Percentiles rank a stretch among this genome's conserved stretches.
Evolutionary conservation across 2,797 vertebrate genomes (phyloP).

Genomic region (Gastrophryne carolinensis): DNA sequence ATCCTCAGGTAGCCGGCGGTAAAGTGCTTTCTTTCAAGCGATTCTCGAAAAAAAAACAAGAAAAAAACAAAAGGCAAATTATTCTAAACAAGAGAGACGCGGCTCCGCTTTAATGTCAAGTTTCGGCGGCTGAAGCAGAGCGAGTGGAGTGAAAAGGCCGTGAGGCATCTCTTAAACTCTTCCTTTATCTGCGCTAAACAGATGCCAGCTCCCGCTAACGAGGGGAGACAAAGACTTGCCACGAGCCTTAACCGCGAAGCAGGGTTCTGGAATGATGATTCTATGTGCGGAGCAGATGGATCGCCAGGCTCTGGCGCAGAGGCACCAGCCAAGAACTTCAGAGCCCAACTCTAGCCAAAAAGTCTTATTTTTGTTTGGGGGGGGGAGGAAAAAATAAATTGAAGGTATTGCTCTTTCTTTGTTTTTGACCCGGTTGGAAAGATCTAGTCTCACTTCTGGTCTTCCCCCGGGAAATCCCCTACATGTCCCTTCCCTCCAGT

Average conservation of each 20-base stretch:
- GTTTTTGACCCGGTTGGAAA: too few species aligned
- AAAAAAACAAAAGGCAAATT: background rate
- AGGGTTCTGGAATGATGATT: too few species aligned
- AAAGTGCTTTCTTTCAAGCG: background rate
- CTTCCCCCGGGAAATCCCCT: too few species aligned
- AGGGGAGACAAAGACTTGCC: background rate
- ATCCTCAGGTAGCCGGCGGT: slow-evolving; percentile 4
- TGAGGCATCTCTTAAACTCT: background rate
- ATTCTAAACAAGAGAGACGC: background rate
- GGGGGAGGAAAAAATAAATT: too few species aligned
- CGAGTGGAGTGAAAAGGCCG: background rate
- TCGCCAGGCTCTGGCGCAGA: too few species aligned
- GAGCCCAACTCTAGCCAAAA: too few species aligned
- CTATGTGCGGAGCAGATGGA: too few species aligned
- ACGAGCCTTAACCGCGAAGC: background rate
- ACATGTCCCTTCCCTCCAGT: too few species aligned
- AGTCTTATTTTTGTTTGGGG: too few species aligned
- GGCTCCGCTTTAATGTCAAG: background rate
- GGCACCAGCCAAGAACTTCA: too few species aligned
- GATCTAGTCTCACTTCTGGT: too few species aligned
- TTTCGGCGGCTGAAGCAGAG: background rate
- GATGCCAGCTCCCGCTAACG: background rate
- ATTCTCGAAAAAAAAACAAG: background rate
- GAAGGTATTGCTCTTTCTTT: too few species aligned
- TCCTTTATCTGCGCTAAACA: background rate